Base-by-base conservation (phyloP, 2,888 invertebrate species). In the Autographa gamma region DNA sequence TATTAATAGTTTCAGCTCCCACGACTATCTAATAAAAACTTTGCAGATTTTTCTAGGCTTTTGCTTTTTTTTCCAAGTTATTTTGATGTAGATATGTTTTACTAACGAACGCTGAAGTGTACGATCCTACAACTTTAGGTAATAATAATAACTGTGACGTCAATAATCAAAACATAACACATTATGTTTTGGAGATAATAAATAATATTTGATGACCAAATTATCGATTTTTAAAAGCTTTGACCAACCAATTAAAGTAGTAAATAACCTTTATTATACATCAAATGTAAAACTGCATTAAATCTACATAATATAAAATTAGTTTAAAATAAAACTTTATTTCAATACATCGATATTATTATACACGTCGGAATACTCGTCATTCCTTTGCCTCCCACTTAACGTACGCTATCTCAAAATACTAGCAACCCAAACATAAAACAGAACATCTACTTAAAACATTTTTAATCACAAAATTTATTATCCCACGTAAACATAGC, bases 401-500 rank as follows among this genome's bases (percentile, higher is more conserved):
- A 83, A 80, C 71, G 71, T 66, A 18, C 63, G 61, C 61, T 78
- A 82, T 82, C 83, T 74, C 70, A 63, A 72, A 67, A 78, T 79
- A 73, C 68, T 31, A 80, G 69, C 77, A 66, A 74, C 76, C 74
- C 71, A 80, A 79, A 80, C 78, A 84, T 81, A 85, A 84, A 85
- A 87, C 80, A 69, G 71, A 80, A 77, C 79, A 80, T 84, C 82
- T 74, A 63, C 81, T 80, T 84, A 85, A 86, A 85, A 87, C 76
- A 80, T 79, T 82, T 85, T 84, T 82, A 85, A 85, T 81, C 84
- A 84, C 80, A 83, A 86, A 86, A 89, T 89, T 89, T 90, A 90
- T 89, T 84, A 81, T 80, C 74, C 80, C 74, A 85, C 81, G 83
- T 88, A 88, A 86, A 86, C 88, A 91, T 90, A 89, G 89, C 90